Evolutionary conservation across 2,888 invertebrate genomes (phyloP), one percentile per base, ranked within the genome.

Genomic region (Synanthedon tipuliformis): DNA sequence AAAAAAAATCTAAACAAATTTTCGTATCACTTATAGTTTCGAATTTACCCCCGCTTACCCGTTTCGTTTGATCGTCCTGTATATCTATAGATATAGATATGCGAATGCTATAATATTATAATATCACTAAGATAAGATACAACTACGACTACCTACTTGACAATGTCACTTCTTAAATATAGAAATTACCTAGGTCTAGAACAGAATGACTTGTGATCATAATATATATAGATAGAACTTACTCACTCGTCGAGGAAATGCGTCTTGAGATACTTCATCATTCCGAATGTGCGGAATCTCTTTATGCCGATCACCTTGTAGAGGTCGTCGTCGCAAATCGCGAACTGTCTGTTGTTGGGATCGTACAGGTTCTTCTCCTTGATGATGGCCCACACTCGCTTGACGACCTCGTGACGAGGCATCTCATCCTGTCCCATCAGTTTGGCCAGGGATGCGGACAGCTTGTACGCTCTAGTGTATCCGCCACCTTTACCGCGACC

Each of bases 231-330:
- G 18, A 18, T 1, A 45, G 8, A 11, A 11, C 18, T 18, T 16
- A 40, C 11, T 87, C 89, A 91, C 68, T 90, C 89, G 69, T 90
- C 77, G 40, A 84, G 85, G 81, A 97, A 97, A 86, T 97, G 98
- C 59, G 92, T 92, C 82, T 96, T 96, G 65, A 98, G 89, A 81
- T 95, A 95, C 79, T 98, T 98, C 94, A 98, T 95, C 98, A 98
- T 98, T 59, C 96, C 97, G 69, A 98, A 98, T 53, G 95, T 95
- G 65, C 95, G 93, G 90, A 98, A 96, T 67, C 96, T 92, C 75
- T 96, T 96, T 2, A 93, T 93, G 45, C 97, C 96, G 75, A 98
- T 95, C 45, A 98, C 94, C 80, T 94, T 95, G 77, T 92, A 88
- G 48, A 98, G 86, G 52, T 96, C 94, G 53, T 95, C 95, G 74